Percentiles rank a stretch among this genome's conserved stretches.
Evolutionary conservation across 2,888 invertebrate genomes (phyloP).

Genomic region (Asteroscopus sphinx): DNA sequence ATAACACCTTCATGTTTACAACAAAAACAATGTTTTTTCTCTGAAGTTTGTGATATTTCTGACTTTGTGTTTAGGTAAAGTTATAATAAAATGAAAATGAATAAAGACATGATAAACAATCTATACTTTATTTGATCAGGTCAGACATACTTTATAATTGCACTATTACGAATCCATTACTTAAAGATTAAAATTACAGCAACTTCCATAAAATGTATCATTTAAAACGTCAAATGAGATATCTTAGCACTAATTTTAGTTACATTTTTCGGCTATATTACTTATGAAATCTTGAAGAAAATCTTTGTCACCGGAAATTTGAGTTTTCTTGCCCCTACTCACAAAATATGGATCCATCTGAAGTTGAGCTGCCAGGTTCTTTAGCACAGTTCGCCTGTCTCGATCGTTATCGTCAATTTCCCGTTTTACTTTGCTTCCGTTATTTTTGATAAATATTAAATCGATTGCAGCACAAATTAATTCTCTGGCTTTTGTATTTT

Average conservation of each 20-base stretch:
- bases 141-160: slow-evolving; percentile 51
- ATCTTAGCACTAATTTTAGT: slow-evolving; percentile 53
- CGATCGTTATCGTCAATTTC: slow-evolving; percentile 76
- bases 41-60: slow-evolving; percentile 4
- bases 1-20: slow-evolving; percentile 3
- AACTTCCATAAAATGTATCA: slow-evolving; percentile 45
- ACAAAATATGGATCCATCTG: slow-evolving; percentile 85
- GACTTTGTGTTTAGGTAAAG: slow-evolving; percentile 5
- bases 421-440: slow-evolving; percentile 71
- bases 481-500: slow-evolving; percentile 74
- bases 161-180: slow-evolving; percentile 41
- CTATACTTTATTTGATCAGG: slow-evolving; percentile 65
- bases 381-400: slow-evolving; percentile 79
- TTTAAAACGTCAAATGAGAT: slow-evolving; percentile 37
- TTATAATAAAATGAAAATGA: slow-evolving; percentile 32
- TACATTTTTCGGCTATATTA: slow-evolving; percentile 76
- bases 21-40: background rate
- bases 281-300: slow-evolving; percentile 73
- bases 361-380: slow-evolving; percentile 81
- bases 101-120: slow-evolving; percentile 59
- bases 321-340: slow-evolving; percentile 81
- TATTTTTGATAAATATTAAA: slow-evolving; percentile 65
- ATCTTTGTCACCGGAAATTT: slow-evolving; percentile 57
- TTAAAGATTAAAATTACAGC: slow-evolving; percentile 39
- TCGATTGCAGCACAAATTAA: slow-evolving; percentile 79